Conservation (phyloP, 2,797 vertebrate species). For the Mormyrops boulengeri region DNA sequence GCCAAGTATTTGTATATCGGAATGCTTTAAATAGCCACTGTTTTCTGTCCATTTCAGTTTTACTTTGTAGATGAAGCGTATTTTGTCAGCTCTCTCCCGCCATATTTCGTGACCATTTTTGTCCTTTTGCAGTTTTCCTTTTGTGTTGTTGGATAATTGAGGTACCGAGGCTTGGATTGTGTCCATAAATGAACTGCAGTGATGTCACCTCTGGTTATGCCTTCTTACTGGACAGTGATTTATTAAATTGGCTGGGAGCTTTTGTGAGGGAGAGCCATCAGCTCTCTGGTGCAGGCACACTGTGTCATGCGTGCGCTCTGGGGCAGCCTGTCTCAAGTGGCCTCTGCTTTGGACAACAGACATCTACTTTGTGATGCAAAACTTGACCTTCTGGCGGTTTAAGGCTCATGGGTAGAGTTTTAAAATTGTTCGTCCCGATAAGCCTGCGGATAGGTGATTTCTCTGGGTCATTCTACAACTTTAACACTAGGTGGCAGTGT, state of each 20-base stretch:
- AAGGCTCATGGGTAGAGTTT: not conserved
- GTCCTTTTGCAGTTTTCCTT: not conserved
- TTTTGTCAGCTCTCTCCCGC: not conserved
- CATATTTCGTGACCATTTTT: not conserved
- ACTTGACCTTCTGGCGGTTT: constrained; percentile 29
- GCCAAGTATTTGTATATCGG: not conserved
- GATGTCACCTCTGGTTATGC: not conserved
- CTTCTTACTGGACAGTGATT: not conserved
- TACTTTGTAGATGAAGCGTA: not conserved
- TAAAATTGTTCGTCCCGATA: not conserved
- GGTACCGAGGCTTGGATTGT: not conserved
- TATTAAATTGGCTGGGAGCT: not conserved
- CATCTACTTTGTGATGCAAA: constrained; percentile 14
- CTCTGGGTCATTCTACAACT: not conserved
- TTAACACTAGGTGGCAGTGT: constrained; percentile 29
- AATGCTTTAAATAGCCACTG: not conserved
- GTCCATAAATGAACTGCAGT: not conserved
- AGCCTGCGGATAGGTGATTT: not conserved
- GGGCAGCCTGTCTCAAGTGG: not conserved
- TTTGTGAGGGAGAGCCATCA: not conserved
- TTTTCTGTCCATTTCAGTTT: not conserved
- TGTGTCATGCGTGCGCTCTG: not conserved
- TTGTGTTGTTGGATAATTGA: not conserved
- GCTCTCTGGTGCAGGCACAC: not conserved
- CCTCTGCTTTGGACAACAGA: not conserved